Percentiles rank a stretch among this genome's conserved stretches.
phyloP scores from a whole-genome alignment of 2,797 vertebrate genomes.

The Eulemur albifrons region DNA sequence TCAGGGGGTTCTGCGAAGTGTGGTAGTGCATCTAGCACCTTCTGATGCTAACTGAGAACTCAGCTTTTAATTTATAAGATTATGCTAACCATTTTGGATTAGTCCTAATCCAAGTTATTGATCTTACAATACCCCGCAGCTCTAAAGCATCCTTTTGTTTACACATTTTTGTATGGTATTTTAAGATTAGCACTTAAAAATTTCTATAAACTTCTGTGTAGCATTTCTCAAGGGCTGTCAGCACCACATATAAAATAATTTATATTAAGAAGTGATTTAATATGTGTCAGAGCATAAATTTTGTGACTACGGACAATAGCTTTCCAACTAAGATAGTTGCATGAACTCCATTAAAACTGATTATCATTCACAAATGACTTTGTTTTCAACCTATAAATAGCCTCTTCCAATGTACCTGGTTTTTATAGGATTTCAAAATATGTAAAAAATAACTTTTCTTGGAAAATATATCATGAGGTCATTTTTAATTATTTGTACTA shows the following conservation, averaged over 20 bases:
- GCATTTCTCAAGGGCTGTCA: constrained; percentile 48
- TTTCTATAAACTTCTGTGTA: constrained; percentile 71
- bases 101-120: neutral
- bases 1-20: neutral
- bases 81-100: constrained; percentile 29
- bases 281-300: constrained; percentile 62
- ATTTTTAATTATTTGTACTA: constrained; percentile 59
- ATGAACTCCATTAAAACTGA: constrained; percentile 36
- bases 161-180: constrained; percentile 78
- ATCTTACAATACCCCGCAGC: constrained; percentile 65
- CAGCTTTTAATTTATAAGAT: neutral
- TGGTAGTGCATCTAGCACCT: neutral
- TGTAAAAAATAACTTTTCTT: constrained; percentile 41
- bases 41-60: constrained; percentile 19
- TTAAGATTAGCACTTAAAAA: constrained; percentile 73
- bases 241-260: constrained; percentile 76
- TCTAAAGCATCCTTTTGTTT: constrained; percentile 75
- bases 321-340: constrained; percentile 35
- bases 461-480: neutral
- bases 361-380: constrained; percentile 10
- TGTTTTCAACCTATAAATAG: constrained; percentile 41
- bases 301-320: constrained; percentile 38
- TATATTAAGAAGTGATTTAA: constrained; percentile 48
- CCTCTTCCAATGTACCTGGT: neutral
- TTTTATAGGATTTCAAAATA: constrained; percentile 31